Conservation (phyloP, 2,113 vertebrate species). For the Dasyurus viverrinus region DNA sequence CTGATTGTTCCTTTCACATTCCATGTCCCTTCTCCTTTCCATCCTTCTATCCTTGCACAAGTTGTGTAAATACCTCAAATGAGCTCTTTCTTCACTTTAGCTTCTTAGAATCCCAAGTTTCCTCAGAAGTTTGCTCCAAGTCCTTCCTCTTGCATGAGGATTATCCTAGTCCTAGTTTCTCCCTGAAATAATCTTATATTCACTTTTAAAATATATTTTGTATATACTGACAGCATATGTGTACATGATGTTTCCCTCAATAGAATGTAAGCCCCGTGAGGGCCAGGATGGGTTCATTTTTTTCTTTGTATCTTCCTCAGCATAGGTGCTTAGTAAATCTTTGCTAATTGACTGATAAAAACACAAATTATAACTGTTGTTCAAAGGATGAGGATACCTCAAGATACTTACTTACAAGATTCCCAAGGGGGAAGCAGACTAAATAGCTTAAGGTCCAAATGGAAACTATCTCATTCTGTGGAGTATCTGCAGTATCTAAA, state of each 20-base stretch:
- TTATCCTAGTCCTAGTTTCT: background rate
- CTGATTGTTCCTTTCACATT: background rate
- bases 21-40: background rate
- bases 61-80: background rate
- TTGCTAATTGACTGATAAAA: background rate
- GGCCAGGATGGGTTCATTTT: background rate
- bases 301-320: background rate
- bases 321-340: background rate
- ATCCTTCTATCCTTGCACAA: background rate
- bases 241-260: background rate
- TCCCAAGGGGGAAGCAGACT: background rate
- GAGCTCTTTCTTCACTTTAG: background rate
- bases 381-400: background rate
- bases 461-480: background rate
- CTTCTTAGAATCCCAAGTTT: background rate
- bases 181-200: background rate
- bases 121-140: background rate
- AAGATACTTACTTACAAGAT: background rate
- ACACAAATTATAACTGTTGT: background rate
- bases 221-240: background rate
- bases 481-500: background rate
- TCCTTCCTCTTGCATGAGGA: background rate
- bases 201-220: background rate
- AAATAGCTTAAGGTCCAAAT: background rate
- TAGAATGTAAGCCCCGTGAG: background rate